Evolutionary conservation across 2,113 vertebrate species (phyloP), one percentile per base, ranked within the genome.

Genomic region (Oreochromis aureus): DNA sequence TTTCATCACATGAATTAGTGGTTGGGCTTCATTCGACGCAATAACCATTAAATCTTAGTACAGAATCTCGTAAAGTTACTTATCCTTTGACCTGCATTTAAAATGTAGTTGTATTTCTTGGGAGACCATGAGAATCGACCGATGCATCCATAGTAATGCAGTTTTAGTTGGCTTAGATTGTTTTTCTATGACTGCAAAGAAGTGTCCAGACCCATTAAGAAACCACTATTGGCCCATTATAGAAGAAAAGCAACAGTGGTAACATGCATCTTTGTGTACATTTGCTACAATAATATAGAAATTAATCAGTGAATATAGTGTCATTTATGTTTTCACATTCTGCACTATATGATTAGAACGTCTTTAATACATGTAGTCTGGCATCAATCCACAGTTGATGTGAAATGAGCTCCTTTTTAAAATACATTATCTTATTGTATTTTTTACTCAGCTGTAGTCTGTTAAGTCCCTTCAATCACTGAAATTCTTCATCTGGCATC

Each of bases 361-460:
- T 34, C 19, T n/a, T n/a, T 66, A 69, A 41, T 53, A 13, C 46
- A 78, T 2, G 2, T 51, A 34, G 36, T 83, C 81, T 76, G 84
- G 82, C 73, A 84, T 85, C 55, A 85, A 58, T 86, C 82, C 58
- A n/a, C 76, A 86, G 51, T n/a, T 39, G 73, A 91, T 90, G 51
- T 88, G 84, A 81, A 89, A 81, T 22, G 3, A 71, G 44, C 24
- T 30, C 73, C 79, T 85, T 82, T 81, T 34, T 18, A 53, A 53
- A 53, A 87, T 53, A 73, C 66, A 15, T 13, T 61, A 84, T n/a
- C 61, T 36, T 66, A 58, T 51, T 13, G 24, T 44, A 51, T 76
- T 89, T 87, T 89, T 87, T 82, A 76, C 81, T 56, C 46, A 44
- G 13, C 11, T 58, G 44, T 44, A 10, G 51, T 82, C 85, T 71